Conservation (phyloP, 2,113 vertebrate genomes). For the Chrysochloris asiatica region DNA sequence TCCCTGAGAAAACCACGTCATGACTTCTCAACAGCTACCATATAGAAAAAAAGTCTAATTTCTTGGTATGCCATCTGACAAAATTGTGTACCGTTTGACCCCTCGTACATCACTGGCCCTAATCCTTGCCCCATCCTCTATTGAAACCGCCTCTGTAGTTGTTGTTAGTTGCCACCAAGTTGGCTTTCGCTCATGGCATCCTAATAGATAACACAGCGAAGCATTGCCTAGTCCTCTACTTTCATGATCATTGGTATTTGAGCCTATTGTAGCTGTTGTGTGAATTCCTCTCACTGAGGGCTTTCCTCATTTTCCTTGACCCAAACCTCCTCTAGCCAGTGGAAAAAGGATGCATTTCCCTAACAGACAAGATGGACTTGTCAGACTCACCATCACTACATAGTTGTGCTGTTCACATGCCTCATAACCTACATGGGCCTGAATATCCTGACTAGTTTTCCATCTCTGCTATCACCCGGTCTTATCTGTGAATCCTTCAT, state of each 20-base stretch:
- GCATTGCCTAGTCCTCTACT: neutral
- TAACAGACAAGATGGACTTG: neutral
- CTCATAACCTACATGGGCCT: accelerated
- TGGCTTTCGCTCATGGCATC: neutral
- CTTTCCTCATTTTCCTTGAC: neutral
- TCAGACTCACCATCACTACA: accelerated
- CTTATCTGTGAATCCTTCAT: neutral
- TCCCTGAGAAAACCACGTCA: neutral
- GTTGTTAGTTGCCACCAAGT: neutral
- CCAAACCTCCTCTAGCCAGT: neutral
- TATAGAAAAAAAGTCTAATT: too few relatives aligned
- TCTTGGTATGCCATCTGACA: neutral
- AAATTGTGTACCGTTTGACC: neutral
- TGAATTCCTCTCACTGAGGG: neutral
- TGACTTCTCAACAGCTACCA: too few relatives aligned
- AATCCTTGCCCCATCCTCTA: neutral
- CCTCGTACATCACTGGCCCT: neutral
- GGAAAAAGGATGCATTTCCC: neutral
- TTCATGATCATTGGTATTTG: neutral
- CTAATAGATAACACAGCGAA: neutral
- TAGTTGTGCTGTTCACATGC: too few relatives aligned
- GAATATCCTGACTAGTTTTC: neutral
- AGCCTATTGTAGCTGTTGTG: neutral
- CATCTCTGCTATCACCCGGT: neutral
- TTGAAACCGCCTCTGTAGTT: neutral